phyloP scores from a whole-genome alignment of 2,888 invertebrate species.

The Piscicola geometra region DNA sequence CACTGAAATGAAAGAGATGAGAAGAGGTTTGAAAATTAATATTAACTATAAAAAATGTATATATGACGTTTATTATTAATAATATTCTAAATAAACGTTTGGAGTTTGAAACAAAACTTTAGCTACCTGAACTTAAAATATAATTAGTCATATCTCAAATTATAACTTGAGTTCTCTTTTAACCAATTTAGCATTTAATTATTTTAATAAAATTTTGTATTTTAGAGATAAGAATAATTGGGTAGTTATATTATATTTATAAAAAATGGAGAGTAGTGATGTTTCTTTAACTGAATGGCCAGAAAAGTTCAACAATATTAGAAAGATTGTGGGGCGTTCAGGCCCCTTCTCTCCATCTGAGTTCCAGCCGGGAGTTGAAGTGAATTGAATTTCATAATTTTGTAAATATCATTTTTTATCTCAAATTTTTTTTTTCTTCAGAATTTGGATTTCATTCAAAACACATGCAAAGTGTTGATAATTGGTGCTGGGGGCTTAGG shows the following conservation, averaged over 20 bases:
- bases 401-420: constrained; percentile 14
- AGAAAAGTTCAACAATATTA: constrained; percentile 72
- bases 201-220: too few relatives aligned
- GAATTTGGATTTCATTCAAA: constrained; percentile 75
- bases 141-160: too few relatives aligned
- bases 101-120: too few relatives aligned
- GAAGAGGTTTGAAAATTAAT: too few relatives aligned
- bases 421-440: constrained; percentile 42
- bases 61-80: too few relatives aligned
- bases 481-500: constrained; percentile 96
- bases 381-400: constrained; percentile 40
- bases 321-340: constrained; percentile 78
- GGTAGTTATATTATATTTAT: not conserved
- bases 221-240: too few relatives aligned
- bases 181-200: not conserved
- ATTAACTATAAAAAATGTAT: too few relatives aligned
- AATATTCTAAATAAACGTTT: too few relatives aligned
- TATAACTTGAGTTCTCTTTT: not conserved
- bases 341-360: constrained; percentile 90
- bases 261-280: not conserved
- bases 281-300: constrained; percentile 41
- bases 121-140: too few relatives aligned
- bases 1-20: too few relatives aligned
- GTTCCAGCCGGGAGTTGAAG: constrained; percentile 78
- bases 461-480: constrained; percentile 78